These are phyloP conservation scores for Drosophila melanogaster DNA, from an alignment of 1,140 invertebrate species.

Conservation along the genomic window Release_6_plus_ISO1_MT NT_033777.3:30264501-30265000, in stretches of 20 bases:
- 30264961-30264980: constrained; percentile 10
- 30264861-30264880: constrained; percentile 39
- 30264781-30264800: constrained; percentile 18
- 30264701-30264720: constrained; percentile 24
- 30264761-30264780: constrained; percentile 46
- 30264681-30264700: not conserved
- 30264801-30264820: constrained; percentile 5
- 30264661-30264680: constrained; percentile 27
- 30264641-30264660: not conserved
- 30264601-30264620: constrained; percentile 4
- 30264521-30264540: not conserved
- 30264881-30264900: constrained; percentile 5
- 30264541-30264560: too few species aligned
- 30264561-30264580: not conserved
- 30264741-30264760: constrained; percentile 51
- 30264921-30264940: constrained; percentile 78
- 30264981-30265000: constrained; percentile 35
- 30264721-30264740: constrained; percentile 21
- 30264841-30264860: constrained; percentile 68
- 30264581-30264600: not conserved
- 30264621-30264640: constrained; percentile 1
- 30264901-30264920: constrained; percentile 41
- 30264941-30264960: constrained; percentile 29
- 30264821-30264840: constrained; percentile 74
- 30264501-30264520: not conserved